Evolutionary conservation across 2,797 vertebrate species (phyloP).

Genomic region (Adrianichthys oophorus): DNA sequence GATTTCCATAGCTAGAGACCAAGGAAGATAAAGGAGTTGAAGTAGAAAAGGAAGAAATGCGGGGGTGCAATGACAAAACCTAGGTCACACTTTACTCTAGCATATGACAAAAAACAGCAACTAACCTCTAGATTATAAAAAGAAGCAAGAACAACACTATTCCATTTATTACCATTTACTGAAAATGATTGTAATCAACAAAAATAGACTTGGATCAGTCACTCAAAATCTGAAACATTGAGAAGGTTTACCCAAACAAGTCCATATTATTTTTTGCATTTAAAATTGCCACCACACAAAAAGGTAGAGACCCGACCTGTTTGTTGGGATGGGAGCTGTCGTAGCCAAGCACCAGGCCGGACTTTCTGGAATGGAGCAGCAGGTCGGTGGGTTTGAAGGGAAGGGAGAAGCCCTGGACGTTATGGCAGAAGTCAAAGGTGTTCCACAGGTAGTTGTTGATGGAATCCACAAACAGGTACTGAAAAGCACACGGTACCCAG

Average conservation of each 20-base stretch:
- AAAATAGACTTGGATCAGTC: too few relatives aligned
- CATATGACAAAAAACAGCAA: conserved; percentile 34
- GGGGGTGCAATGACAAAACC: conserved; percentile 28
- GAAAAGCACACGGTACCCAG: conserved; percentile 9
- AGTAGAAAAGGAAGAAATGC: neutral
- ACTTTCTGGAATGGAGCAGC: conserved; percentile 84
- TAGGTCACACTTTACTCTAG: conserved; percentile 66
- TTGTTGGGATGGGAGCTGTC: conserved; percentile 93
- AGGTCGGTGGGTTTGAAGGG: conserved; percentile 93
- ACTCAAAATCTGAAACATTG: too few relatives aligned
- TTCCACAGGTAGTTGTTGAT: conserved; percentile 91
- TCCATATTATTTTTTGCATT: too few relatives aligned
- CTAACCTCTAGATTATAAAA: too few relatives aligned
- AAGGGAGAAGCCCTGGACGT: conserved; percentile 84
- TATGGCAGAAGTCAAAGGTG: conserved; percentile 92
- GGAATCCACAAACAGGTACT: conserved; percentile 95
- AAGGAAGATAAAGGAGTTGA: neutral
- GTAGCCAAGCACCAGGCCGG: conserved; percentile 89
- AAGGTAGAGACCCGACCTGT: conserved; percentile 73
- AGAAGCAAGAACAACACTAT: too few relatives aligned
- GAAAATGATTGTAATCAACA: too few relatives aligned
- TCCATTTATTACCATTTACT: too few relatives aligned
- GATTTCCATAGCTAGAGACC: conserved; percentile 93
- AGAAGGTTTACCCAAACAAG: too few relatives aligned
- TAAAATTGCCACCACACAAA: too few relatives aligned